A percentile compares a stretch with the other conserved stretches of the same genome.
Conservation (phyloP, 2,888 invertebrate genomes). For the Sipunculus nudus region DNA sequence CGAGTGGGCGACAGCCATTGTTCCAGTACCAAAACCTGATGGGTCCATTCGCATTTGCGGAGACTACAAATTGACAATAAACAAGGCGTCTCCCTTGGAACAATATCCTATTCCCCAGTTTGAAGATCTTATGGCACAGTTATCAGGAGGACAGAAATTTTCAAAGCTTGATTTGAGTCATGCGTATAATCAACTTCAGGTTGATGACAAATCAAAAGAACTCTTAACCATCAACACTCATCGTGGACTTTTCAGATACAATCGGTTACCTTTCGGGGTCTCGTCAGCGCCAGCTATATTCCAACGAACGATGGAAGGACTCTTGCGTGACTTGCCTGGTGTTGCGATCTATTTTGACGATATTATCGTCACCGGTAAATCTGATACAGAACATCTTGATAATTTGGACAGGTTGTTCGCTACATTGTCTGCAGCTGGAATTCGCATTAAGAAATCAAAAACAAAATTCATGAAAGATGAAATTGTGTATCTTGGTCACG, state of each 20-base stretch:
- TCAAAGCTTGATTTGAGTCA: conserved; percentile 41
- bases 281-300: not conserved
- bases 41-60: conserved; percentile 25
- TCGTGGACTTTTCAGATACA: conserved; percentile 2
- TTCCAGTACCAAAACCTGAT: conserved; percentile 28
- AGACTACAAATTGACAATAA: conserved; percentile 32
- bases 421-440: not conserved
- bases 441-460: not conserved
- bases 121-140: conserved; percentile 20
- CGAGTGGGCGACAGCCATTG: conserved; percentile 36
- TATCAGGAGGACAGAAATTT: conserved; percentile 32
- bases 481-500: conserved; percentile 1
- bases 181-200: conserved; percentile 36
- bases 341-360: too few species aligned
- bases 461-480: not conserved
- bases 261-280: conserved; percentile 7
- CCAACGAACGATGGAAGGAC: not conserved
- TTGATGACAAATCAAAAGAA: too few species aligned
- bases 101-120: conserved; percentile 27
- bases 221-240: conserved; percentile 5
- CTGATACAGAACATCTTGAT: not conserved
- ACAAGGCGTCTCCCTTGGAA: conserved; percentile 13
- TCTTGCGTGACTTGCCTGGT: too few species aligned
- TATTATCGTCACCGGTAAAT: not conserved
- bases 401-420: not conserved